Conservation (phyloP, 2,888 invertebrate species). For the Bimastos eiseni region DNA sequence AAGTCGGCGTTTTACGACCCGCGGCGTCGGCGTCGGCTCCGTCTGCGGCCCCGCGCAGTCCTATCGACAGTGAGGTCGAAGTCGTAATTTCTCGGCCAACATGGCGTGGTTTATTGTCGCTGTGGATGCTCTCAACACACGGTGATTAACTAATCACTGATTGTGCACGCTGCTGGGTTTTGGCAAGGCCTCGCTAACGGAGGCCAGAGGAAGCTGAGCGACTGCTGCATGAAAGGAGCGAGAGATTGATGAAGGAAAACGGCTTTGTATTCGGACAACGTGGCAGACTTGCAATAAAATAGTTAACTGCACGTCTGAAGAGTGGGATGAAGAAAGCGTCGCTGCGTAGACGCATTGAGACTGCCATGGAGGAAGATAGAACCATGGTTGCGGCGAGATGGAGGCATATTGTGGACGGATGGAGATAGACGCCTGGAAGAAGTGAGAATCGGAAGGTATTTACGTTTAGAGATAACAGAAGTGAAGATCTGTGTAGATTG, state of each 20-base stretch:
- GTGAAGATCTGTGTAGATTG: too few species aligned
- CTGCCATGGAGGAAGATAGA: neutral
- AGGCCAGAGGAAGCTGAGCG: neutral
- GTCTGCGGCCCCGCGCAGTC: neutral
- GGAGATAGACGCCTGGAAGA: neutral
- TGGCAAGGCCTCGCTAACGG: neutral
- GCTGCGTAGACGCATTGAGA: neutral
- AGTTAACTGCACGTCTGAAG: neutral
- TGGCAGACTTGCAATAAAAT: neutral
- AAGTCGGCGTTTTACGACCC: neutral
- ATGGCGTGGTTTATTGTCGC: slow-evolving; percentile 3
- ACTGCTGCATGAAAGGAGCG: neutral
- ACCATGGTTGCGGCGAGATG: neutral
- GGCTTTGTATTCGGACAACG: neutral
- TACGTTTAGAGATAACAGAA: too few species aligned
- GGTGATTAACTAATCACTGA: slow-evolving; percentile 13
- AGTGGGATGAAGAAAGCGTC: neutral
- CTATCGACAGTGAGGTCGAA: neutral
- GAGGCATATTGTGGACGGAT: neutral
- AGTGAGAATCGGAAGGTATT: too few species aligned
- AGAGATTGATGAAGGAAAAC: neutral
- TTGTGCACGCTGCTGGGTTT: neutral
- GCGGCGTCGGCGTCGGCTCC: neutral
- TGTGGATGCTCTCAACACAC: neutral
- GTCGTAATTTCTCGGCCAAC: neutral